Base-by-base conservation (phyloP, 2,113 vertebrate genomes). In the Oreotragus oreotragus region DNA sequence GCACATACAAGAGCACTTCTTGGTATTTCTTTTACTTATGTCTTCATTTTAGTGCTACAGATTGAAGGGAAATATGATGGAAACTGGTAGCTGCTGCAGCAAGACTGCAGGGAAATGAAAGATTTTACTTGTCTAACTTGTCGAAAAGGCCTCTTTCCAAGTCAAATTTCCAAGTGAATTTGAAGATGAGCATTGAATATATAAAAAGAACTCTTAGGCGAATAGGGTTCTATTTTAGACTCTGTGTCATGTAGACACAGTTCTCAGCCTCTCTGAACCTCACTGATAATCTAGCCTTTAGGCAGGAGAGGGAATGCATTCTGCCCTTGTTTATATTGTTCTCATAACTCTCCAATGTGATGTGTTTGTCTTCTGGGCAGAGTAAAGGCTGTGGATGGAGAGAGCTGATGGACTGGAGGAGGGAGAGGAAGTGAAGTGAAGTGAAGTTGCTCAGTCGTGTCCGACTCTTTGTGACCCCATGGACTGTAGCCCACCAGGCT, bases 81-180 rank as follows among this genome's bases (percentile, higher is more conserved):
- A 90, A 60, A 70, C 23, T 36, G 17, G 45, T 76, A 84, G 66
- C 55, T 80, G 77, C 28, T 14, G 2, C 33, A 94, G 33, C n/a
- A 85, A 84, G 60, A 85, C 58, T 77, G 2, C 2, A 55, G 27
- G 53, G 19, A 92, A 92, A 92, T 57, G 27, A 66, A 87, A 81
- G 23, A n/a, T 43, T 49, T 81, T 57, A 66, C 39, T 33, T 64
- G 64, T 95, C 21, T 91, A 64, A 85, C 19, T 88, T 93, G 2
- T 89, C 91, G 16, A 58, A 91, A 86, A 84, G 11, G 1, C 4
- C 17, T 80, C 15, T 30, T 55, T 55, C 7, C 27, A 53, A 60
- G 43, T 81, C 13, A 85, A 94, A 98, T 86, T 96, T 96, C n/a
- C 58, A 92, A 88, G 70, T 77, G 43, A 85, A 60, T 57, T 96